Base-by-base conservation (phyloP, 2,113 vertebrate genomes). In the Cryptoleucopteryx plumbea region DNA sequence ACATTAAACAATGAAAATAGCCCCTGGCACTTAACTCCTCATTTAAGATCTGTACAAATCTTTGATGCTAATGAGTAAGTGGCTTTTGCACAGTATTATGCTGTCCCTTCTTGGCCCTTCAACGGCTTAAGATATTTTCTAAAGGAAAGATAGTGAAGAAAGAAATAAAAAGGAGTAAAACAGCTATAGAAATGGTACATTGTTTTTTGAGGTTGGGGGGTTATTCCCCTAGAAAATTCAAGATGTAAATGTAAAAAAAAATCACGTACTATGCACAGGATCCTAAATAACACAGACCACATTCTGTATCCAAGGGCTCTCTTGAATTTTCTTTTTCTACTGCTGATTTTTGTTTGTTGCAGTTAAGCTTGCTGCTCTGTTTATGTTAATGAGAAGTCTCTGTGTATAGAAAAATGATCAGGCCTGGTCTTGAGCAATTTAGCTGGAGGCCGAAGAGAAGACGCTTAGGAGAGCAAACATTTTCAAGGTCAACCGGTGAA, bases 401-500 rank as follows among this genome's bases (percentile, higher is more conserved):
- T 98, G 97, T 97, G 96, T 98, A 97, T 94, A 98, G 98, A 98
- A 98, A 98, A 98, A 98, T 98, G 98, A 98, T 98, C 98, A 98
- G 97, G 97, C 96, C 97, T 96, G 96, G 97, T 98, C 97, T 97
- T 98, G 97, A 98, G 97, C 98, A 98, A 98, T 98, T 98, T 98
- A 98, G 97, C 97, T 97, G 96, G 98, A 98, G 98, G 98, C 98
- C 97, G 88, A 97, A 98, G 97, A 98, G 98, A 98, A 98, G 98
- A 97, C 96, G 98, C 99, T 99, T 98, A 99, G 98, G 98, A 99
- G 98, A 99, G 98, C 98, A 99, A 99, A 99, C 98, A 99, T 99
- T 99, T 98, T 99, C 99, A 99, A 99, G 99, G 99, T 99, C 99
- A 99, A 97, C 98, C 98, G 90, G 98, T 99, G 99, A 99, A 99